Conservation (phyloP, 1,140 invertebrate species). For the Tetragonula clypearis region DNA sequence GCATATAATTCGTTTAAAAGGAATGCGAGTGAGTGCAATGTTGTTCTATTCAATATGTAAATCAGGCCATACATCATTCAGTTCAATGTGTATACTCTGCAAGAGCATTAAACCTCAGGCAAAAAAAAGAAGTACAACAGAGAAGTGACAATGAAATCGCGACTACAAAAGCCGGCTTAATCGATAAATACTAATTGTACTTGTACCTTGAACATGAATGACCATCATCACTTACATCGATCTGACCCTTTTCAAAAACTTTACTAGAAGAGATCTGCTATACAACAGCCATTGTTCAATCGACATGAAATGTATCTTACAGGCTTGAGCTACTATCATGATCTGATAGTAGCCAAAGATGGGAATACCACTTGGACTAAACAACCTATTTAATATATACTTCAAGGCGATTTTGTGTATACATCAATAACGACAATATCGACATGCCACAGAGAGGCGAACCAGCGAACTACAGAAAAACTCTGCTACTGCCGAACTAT, state of each 20-base stretch:
- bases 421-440: slow-evolving; percentile 66
- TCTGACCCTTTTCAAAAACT: slow-evolving; percentile 13
- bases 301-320: slow-evolving; percentile 1
- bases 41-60: slow-evolving; percentile 25
- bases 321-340: not conserved
- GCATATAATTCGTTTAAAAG: not conserved
- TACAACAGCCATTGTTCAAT: slow-evolving; percentile 12
- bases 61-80: slow-evolving; percentile 33
- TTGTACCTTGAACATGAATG: slow-evolving; percentile 24
- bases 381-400: slow-evolving; percentile 11
- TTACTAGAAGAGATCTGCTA: slow-evolving; percentile 20
- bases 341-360: slow-evolving; percentile 17
- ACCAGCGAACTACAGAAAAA: slow-evolving; percentile 51
- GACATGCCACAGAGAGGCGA: slow-evolving; percentile 66
- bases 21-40: slow-evolving; percentile 19
- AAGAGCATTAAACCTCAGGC: slow-evolving; percentile 20
- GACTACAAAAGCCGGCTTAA: slow-evolving; percentile 25
- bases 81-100: slow-evolving; percentile 26
- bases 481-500: slow-evolving; percentile 36
- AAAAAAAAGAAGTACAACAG: slow-evolving; percentile 15
- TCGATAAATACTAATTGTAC: slow-evolving; percentile 11
- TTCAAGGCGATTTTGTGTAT: slow-evolving; percentile 35
- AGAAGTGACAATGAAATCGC: slow-evolving; percentile 23
- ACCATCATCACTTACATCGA: slow-evolving; percentile 9
- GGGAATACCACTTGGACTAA: not conserved